Percentiles rank a stretch among this genome's conserved stretches.
Evolutionary conservation across 1,140 invertebrate species (phyloP).

Genomic region (Hyphantria cunea): DNA sequence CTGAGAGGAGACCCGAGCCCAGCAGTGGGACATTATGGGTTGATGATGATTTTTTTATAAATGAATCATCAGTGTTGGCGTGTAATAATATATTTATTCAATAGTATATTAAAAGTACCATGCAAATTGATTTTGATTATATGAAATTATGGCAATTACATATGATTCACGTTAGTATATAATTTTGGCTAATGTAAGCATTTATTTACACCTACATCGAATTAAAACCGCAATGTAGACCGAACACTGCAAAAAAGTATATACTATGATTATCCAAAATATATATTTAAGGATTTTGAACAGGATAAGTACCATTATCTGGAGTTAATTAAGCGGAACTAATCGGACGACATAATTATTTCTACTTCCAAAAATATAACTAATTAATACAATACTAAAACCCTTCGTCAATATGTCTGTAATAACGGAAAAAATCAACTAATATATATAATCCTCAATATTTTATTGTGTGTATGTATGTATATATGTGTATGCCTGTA

Average conservation of each 20-base stretch:
- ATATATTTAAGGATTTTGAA: slow-evolving; percentile 3
- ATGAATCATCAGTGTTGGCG: slow-evolving; percentile 28
- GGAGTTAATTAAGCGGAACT: too few species aligned
- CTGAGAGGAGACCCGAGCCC: too few species aligned
- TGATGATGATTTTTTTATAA: slow-evolving; percentile 34
- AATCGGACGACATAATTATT: too few species aligned
- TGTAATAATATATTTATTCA: slow-evolving; percentile 27
- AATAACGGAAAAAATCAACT: too few species aligned
- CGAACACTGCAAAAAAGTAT: neutral
- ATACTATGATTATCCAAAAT: too few species aligned
- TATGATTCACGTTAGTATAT: slow-evolving; percentile 1
- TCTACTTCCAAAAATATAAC: too few species aligned
- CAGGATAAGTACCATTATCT: slow-evolving; percentile 21
- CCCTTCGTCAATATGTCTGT: too few species aligned
- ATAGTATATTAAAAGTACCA: slow-evolving; percentile 11
- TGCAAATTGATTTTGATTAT: slow-evolving; percentile 25
- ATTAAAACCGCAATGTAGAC: slow-evolving; percentile 1
- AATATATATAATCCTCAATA: too few species aligned
- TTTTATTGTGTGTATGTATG: too few species aligned
- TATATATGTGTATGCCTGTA: too few species aligned
- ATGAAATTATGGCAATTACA: slow-evolving; percentile 20
- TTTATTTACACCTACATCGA: slow-evolving; percentile 11
- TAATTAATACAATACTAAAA: too few species aligned
- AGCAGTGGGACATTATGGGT: too few species aligned
- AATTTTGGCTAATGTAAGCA: slow-evolving; percentile 4